These are phyloP conservation scores for Osmerus mordax DNA, from an alignment of 2,113 vertebrate species.

Conservation along the genomic window DNA sequence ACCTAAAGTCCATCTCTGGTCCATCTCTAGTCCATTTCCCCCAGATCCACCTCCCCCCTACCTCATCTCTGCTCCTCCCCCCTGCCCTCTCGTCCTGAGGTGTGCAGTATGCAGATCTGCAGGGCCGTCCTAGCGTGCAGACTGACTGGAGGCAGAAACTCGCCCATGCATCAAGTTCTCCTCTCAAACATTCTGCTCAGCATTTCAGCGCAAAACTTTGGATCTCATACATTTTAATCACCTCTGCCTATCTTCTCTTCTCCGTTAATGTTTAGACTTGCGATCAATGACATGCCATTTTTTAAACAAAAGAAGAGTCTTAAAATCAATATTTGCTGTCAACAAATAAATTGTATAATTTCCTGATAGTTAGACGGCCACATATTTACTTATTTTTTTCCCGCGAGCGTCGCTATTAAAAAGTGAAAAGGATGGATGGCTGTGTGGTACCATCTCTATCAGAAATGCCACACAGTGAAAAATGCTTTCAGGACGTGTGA, in stretches of 20 bases:
- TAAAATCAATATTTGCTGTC: slow-evolving; percentile 78
- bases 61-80: not conserved
- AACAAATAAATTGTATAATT: slow-evolving; percentile 71
- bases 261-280: slow-evolving; percentile 52
- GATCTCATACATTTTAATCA: slow-evolving; percentile 71
- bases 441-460: slow-evolving; percentile 73
- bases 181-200: slow-evolving; percentile 49
- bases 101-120: not conserved
- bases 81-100: not conserved
- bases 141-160: slow-evolving; percentile 5
- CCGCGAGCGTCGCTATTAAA: slow-evolving; percentile 66
- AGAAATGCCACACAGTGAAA: slow-evolving; percentile 73
- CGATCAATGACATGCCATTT: slow-evolving; percentile 62
- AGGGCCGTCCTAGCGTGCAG: not conserved
- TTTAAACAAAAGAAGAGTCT: slow-evolving; percentile 63
- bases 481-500: slow-evolving; percentile 70
- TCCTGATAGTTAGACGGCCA: slow-evolving; percentile 64
- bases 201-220: slow-evolving; percentile 61
- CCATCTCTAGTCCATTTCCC: too few relatives aligned
- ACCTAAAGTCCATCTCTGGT: too few relatives aligned
- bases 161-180: not conserved
- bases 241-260: slow-evolving; percentile 49
- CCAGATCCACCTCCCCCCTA: too few relatives aligned
- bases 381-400: slow-evolving; percentile 51
- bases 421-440: slow-evolving; percentile 78